phyloP scores from a whole-genome alignment of 2,888 invertebrate species.

The Synanthedon tipuliformis region DNA sequence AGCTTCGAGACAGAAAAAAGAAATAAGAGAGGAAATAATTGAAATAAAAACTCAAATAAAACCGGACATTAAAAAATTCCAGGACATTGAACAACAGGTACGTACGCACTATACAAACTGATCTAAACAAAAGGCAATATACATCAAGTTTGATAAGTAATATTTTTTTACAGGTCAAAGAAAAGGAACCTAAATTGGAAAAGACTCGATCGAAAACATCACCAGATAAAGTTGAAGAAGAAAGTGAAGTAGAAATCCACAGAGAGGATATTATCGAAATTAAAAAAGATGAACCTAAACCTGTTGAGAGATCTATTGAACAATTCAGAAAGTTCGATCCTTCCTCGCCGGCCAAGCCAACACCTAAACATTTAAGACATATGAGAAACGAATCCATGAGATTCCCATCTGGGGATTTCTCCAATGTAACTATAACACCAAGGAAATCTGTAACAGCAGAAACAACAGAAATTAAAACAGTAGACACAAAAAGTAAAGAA shows the following conservation, averaged over 20 bases:
- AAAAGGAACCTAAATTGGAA: constrained; percentile 53
- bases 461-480: constrained; percentile 42
- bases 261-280: constrained; percentile 26
- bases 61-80: constrained; percentile 65
- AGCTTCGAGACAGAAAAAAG: constrained; percentile 79
- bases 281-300: constrained; percentile 40
- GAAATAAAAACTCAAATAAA: constrained; percentile 77
- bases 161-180: constrained; percentile 28
- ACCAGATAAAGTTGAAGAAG: constrained; percentile 44
- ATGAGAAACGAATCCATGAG: constrained; percentile 68
- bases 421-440: constrained; percentile 60
- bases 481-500: constrained; percentile 28
- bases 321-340: constrained; percentile 59
- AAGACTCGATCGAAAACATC: constrained; percentile 50
- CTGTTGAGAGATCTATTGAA: constrained; percentile 41
- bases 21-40: constrained; percentile 79
- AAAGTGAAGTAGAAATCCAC: constrained; percentile 27
- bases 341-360: constrained; percentile 60
- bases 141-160: not conserved
- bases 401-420: constrained; percentile 66
- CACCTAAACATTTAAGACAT: constrained; percentile 63
- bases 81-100: constrained; percentile 63
- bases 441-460: constrained; percentile 61
- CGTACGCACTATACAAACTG: constrained; percentile 19
- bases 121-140: constrained; percentile 2